These are phyloP conservation scores for Tromatobia lineatoria DNA, from an alignment of 2,888 invertebrate genomes.

Conservation along the genomic window DNA sequence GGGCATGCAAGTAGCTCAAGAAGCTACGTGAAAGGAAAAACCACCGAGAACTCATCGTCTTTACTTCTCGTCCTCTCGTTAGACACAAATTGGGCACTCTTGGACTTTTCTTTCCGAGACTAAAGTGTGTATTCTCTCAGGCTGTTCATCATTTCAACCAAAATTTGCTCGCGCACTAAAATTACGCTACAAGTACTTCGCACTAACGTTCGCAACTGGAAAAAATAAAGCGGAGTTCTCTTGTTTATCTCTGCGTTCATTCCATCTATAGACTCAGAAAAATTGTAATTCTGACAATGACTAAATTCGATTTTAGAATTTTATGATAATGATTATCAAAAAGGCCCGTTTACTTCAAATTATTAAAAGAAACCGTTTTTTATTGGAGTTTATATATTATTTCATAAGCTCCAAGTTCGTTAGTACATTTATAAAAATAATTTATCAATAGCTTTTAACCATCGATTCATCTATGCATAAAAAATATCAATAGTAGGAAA, in stretches of 20 bases:
- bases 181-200: neutral
- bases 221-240: slow-evolving; percentile 21
- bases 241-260: neutral
- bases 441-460: too few species aligned
- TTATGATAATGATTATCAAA: too few species aligned
- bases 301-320: too few species aligned
- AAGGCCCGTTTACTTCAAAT: too few species aligned
- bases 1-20: slow-evolving; percentile 34
- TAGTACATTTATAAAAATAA: too few species aligned
- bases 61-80: slow-evolving; percentile 45
- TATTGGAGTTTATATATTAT: too few species aligned
- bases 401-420: too few species aligned
- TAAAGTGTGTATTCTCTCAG: slow-evolving; percentile 34
- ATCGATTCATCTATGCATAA: too few species aligned
- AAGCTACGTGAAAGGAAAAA: slow-evolving; percentile 41
- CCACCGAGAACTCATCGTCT: slow-evolving; percentile 20
- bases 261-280: neutral
- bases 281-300: neutral
- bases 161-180: slow-evolving; percentile 7
- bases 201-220: neutral
- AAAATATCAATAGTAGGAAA: too few species aligned
- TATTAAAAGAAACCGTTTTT: too few species aligned
- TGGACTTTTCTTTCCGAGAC: slow-evolving; percentile 23
- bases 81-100: slow-evolving; percentile 59
- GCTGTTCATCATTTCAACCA: slow-evolving; percentile 15